A percentile compares a stretch with the other conserved stretches of the same genome.
phyloP scores from a whole-genome alignment of 2,113 vertebrate species.

The Mormyrus iriodes region DNA sequence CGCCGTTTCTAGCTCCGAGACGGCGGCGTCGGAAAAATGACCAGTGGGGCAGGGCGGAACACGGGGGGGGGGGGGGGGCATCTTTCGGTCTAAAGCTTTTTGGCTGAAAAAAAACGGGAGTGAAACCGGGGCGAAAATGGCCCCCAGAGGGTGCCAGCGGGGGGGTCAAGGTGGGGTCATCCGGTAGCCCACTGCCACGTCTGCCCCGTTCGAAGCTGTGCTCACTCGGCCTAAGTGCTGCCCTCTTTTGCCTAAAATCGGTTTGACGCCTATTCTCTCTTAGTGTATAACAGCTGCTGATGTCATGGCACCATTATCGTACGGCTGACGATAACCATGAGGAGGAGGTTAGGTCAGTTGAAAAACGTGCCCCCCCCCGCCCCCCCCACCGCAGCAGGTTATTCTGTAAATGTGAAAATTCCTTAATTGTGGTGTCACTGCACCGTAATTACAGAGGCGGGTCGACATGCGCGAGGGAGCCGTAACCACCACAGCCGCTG shows the following conservation, averaged over 20 bases:
- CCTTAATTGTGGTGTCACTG: slow-evolving; percentile 7
- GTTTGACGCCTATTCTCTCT: neutral
- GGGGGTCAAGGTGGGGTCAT: neutral
- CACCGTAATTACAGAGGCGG: slow-evolving; percentile 11
- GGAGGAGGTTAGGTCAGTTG: neutral
- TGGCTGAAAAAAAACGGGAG: neutral
- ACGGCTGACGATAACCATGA: neutral
- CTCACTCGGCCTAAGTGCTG: neutral
- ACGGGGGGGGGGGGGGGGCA: neutral
- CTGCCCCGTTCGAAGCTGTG: neutral
- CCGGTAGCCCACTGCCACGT: neutral
- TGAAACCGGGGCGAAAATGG: neutral
- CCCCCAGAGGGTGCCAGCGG: neutral
- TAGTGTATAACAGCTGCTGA: neutral
- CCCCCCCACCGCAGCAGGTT: neutral
- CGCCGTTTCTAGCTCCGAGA: neutral
- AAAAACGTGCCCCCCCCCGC: neutral
- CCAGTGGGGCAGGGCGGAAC: slow-evolving; percentile 30
- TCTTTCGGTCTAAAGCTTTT: neutral
- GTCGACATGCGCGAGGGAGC: slow-evolving; percentile 33
- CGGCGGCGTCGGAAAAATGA: slow-evolving; percentile 37
- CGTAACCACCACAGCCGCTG: slow-evolving; percentile 20
- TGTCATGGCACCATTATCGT: neutral
- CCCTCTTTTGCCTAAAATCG: neutral
- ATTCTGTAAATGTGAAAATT: slow-evolving; percentile 3